A percentile compares a stretch with the other conserved stretches of the same genome.
These are phyloP conservation scores for Nymphalis polychloros DNA, from an alignment of 2,888 invertebrate species.

Conservation along the genomic window DNA sequence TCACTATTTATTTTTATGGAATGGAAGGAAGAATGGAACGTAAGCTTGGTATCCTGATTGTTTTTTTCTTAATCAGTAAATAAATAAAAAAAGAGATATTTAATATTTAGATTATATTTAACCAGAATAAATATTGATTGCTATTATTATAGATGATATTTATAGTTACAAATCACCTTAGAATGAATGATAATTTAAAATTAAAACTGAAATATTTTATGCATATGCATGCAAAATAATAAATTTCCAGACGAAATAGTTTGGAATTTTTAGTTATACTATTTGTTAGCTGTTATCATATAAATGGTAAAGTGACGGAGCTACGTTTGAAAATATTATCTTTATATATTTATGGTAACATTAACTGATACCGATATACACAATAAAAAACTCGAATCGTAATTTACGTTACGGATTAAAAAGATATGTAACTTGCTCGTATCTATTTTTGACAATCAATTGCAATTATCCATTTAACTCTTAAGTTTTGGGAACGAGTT, in stretches of 20 bases:
- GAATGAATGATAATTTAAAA: not conserved
- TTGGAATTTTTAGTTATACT: not conserved
- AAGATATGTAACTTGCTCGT: not conserved
- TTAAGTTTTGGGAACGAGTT: not conserved
- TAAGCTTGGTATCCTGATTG: too few species aligned
- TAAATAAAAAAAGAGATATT: not conserved
- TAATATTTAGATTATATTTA: not conserved
- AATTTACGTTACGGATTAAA: slow-evolving; percentile 12
- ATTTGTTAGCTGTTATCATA: not conserved
- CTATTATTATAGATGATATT: too few species aligned
- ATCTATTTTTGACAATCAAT: not conserved
- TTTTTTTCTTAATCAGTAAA: too few species aligned
- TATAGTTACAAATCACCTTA: not conserved
- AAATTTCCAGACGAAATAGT: too few species aligned
- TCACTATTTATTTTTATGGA: too few species aligned
- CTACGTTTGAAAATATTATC: slow-evolving; percentile 10
- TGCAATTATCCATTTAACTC: not conserved
- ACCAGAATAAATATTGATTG: too few species aligned
- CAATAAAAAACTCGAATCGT: not conserved
- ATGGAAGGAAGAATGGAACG: too few species aligned
- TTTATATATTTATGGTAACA: slow-evolving; percentile 8
- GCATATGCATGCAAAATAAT: not conserved
- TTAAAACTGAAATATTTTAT: not conserved
- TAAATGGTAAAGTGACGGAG: not conserved
- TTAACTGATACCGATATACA: slow-evolving; percentile 11